Evolutionary conservation across 2,113 vertebrate genomes (phyloP).

Genomic region (Clupea harengus): DNA sequence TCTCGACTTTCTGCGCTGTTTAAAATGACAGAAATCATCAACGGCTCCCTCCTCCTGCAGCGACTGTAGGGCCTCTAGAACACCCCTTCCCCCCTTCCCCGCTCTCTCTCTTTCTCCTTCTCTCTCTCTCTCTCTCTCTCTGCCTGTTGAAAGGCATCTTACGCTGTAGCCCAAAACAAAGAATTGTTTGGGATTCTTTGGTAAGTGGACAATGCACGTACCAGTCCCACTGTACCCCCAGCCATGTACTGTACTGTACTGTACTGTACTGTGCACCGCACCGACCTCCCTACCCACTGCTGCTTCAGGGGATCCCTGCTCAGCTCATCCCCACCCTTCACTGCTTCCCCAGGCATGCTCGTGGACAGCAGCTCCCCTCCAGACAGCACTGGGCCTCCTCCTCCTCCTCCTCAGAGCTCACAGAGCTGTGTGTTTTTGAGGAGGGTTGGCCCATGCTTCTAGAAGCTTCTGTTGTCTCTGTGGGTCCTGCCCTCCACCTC

Average conservation of each 20-base stretch:
- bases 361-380: constrained; percentile 35
- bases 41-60: constrained; percentile 50
- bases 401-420: not conserved
- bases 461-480: constrained; percentile 19
- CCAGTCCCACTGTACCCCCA: constrained; percentile 40
- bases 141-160: constrained; percentile 40
- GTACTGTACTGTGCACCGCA: not conserved
- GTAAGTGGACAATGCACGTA: constrained; percentile 73
- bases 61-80: not conserved
- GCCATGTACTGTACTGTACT: not conserved
- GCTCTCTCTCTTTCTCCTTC: constrained; percentile 5
- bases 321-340: not conserved
- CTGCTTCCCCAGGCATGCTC: constrained; percentile 47
- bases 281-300: not conserved
- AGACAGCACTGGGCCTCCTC: not conserved
- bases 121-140: constrained; percentile 9
- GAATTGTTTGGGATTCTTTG: constrained; percentile 74
- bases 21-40: constrained; percentile 30
- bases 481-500: constrained; percentile 58
- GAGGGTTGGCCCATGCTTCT: not conserved
- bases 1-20: constrained; percentile 14
- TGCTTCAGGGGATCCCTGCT: not conserved
- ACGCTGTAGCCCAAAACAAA: constrained; percentile 59
- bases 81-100: constrained; percentile 20
- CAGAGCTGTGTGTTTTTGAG: too few species aligned